Evolutionary conservation across 2,113 vertebrate species (phyloP).

Genomic region (Protomyctophum bolini): DNA sequence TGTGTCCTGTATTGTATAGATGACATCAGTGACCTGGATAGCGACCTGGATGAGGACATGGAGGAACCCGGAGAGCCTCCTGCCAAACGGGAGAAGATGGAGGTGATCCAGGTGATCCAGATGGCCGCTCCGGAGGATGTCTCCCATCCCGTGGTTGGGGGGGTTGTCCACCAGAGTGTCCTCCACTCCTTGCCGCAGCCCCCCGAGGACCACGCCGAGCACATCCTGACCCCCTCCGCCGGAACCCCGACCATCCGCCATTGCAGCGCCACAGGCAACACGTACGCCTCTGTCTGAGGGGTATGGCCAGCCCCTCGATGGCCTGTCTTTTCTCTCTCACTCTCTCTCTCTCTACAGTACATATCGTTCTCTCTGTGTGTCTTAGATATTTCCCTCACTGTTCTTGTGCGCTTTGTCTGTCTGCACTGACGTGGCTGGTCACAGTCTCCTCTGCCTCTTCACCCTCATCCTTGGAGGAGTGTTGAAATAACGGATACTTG

Average conservation of each 20-base stretch:
- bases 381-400: constrained; percentile 43
- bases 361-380: constrained; percentile 55
- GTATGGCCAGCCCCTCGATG: constrained; percentile 15
- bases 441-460: constrained; percentile 25
- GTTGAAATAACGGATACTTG: constrained; percentile 29
- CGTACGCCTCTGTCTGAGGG: constrained; percentile 80
- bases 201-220: constrained; percentile 70
- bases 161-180: constrained; percentile 76
- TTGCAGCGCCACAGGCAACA: constrained; percentile 80
- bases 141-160: constrained; percentile 75
- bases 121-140: constrained; percentile 77
- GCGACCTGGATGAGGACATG: constrained; percentile 79
- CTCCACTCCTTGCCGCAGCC: constrained; percentile 74
- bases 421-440: constrained; percentile 51
- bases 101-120: constrained; percentile 82
- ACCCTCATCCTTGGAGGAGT: constrained; percentile 27
- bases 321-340: constrained; percentile 38
- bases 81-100: constrained; percentile 78
- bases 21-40: constrained; percentile 81
- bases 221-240: constrained; percentile 72
- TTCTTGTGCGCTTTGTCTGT: constrained; percentile 54
- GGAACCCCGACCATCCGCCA: constrained; percentile 80
- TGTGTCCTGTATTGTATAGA: constrained; percentile 53
- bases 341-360: constrained; percentile 25
- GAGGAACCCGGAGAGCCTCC: constrained; percentile 77